phyloP scores from a whole-genome alignment of 1,140 invertebrate genomes.

The Dinothrombium tinctorium region DNA sequence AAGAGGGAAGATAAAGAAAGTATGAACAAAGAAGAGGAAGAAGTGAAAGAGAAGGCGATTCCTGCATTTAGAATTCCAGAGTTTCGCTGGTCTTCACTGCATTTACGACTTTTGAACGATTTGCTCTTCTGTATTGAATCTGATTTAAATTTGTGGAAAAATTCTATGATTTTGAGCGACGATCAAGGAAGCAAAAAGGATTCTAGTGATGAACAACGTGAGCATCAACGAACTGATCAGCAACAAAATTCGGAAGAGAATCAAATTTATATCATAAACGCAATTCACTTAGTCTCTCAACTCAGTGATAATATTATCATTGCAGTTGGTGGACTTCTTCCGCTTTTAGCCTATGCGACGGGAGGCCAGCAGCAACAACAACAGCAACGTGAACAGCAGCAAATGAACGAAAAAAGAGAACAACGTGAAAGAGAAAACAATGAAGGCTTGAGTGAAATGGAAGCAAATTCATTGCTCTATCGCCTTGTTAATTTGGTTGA shows the following conservation, averaged over 20 bases:
- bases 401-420: background rate
- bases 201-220: background rate
- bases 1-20: conserved; percentile 6
- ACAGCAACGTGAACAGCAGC: too few relatives aligned
- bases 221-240: conserved; percentile 4
- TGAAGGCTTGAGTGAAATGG: conserved; percentile 8
- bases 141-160: conserved; percentile 75
- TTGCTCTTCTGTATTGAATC: conserved; percentile 89
- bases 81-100: conserved; percentile 98
- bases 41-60: conserved; percentile 29
- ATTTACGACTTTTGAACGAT: conserved; percentile 85
- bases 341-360: conserved; percentile 85
- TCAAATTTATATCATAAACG: conserved; percentile 96
- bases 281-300: conserved; percentile 95
- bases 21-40: background rate
- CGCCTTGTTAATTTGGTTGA: conserved; percentile 93
- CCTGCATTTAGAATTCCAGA: conserved; percentile 96
- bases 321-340: conserved; percentile 87
- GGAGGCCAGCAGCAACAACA: conserved; percentile 3
- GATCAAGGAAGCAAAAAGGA: conserved; percentile 2
- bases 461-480: conserved; percentile 52
- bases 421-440: background rate
- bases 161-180: too few relatives aligned
- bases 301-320: conserved; percentile 96
- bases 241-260: conserved; percentile 36